Conservation (phyloP, 2,888 invertebrate species). For the Dryadula phaetusa region DNA sequence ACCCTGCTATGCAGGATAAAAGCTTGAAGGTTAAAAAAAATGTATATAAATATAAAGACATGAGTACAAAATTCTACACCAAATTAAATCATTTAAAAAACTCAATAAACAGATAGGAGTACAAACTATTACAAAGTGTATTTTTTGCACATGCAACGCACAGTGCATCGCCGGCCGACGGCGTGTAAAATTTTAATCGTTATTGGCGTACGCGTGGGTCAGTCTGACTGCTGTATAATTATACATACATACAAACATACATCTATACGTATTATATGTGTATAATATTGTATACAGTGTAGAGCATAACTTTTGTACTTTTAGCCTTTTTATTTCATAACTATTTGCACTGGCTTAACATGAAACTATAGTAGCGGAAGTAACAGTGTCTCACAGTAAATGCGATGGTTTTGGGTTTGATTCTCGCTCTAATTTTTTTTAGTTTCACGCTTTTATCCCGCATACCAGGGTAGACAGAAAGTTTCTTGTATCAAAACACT, state of each 20-base stretch:
- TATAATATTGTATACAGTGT: not conserved
- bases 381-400: not conserved
- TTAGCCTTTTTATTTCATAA: not conserved
- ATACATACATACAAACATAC: not conserved
- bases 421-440: too few species aligned
- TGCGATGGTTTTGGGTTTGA: too few species aligned
- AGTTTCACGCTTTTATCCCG: too few species aligned
- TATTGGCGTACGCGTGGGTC: conserved; percentile 44
- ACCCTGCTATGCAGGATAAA: too few species aligned
- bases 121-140: not conserved
- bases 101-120: not conserved
- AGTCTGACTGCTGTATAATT: conserved; percentile 2
- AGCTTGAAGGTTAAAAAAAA: too few species aligned
- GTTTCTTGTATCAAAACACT: too few species aligned
- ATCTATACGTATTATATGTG: not conserved
- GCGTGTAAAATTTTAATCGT: conserved; percentile 49
- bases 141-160: conserved; percentile 20
- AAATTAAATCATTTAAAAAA: not conserved
- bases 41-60: not conserved
- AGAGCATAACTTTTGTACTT: not conserved
- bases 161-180: conserved; percentile 24
- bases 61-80: too few species aligned
- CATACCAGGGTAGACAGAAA: too few species aligned
- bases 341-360: not conserved
- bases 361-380: too few species aligned